phyloP scores from a whole-genome alignment of 2,113 vertebrate species.

The Taxidea taxus region DNA sequence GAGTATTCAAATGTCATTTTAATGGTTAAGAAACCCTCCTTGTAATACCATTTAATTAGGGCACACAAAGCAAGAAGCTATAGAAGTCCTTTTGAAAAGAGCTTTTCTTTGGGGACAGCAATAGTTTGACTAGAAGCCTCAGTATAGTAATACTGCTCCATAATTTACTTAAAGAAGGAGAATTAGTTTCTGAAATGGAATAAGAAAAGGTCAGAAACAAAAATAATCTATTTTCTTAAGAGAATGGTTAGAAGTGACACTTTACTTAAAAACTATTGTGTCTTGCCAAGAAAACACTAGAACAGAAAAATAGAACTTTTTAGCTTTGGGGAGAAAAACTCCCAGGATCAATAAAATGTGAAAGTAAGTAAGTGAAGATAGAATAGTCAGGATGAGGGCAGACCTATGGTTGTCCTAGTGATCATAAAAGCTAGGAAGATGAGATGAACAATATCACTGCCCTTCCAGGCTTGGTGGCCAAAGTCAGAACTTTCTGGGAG shows the following conservation, averaged over 20 bases:
- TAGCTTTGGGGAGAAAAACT: neutral
- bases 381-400: neutral
- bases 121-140: neutral
- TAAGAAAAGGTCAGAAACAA: constrained; percentile 9
- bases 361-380: neutral
- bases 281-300: neutral
- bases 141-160: neutral
- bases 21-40: neutral
- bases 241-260: neutral
- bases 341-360: neutral
- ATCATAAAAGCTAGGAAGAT: neutral
- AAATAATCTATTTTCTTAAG: constrained; percentile 15
- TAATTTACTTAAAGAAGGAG: neutral
- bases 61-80: neutral
- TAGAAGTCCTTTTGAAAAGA: neutral
- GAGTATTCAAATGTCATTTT: neutral
- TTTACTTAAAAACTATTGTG: constrained; percentile 33
- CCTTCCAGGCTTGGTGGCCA: neutral
- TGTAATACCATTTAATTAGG: neutral
- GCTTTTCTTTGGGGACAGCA: neutral
- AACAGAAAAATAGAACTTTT: neutral
- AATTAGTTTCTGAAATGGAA: neutral
- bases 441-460: neutral
- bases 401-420: neutral
- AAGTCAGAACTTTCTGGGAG: neutral